Base-by-base conservation (phyloP, 2,797 vertebrate species). In the Muscicapa striata region DNA sequence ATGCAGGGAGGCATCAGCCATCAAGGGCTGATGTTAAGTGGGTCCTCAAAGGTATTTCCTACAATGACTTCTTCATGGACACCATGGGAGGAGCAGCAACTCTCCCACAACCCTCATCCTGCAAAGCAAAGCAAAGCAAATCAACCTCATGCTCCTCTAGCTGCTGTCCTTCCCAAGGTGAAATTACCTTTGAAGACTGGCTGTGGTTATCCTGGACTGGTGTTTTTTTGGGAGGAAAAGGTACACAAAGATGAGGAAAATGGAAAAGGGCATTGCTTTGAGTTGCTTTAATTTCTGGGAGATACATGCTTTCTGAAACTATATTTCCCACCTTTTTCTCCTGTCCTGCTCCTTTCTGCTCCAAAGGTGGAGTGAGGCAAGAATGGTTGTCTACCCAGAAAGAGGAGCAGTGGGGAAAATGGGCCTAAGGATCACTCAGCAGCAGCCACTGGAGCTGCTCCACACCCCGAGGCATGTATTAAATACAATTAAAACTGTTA, bases 391-490 rank as follows among this genome's bases (percentile, higher is more conserved):
- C 26, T 41, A n/a, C 15, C 5, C 49, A 76, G 36, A 52, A 58
- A 29, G 1, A 16, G n/a, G 34, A 75, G 59, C 1, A 3, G 34
- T 0, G 0, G 48, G 18, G 43, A 12, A 51, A 73, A 54, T 27
- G 30, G 27, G 29, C 20, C 13, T 21, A 5, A 45, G 45, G 16
- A 46, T 49, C 11, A 0, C 43, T 58, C 79, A 57, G 64, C 38
- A 55, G 23, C 63, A 83, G 19, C 29, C 41, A 4, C 1, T 3
- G 6, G 30, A 77, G 27, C 61, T 76, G 69, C 38, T 86, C 22
- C 4, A 5, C 38, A 80, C 34, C 36, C 24, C 2, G 4, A 27
- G 48, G 24, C 7, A 29, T 27, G 19, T 32, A 43, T 70, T 88
- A 76, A 86, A 79, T 23, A 61, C 30, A 57, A 38, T 23, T 48